Evolutionary conservation across 2,113 vertebrate species (phyloP).

Genomic region (Phalacrocorax brasilianus): DNA sequence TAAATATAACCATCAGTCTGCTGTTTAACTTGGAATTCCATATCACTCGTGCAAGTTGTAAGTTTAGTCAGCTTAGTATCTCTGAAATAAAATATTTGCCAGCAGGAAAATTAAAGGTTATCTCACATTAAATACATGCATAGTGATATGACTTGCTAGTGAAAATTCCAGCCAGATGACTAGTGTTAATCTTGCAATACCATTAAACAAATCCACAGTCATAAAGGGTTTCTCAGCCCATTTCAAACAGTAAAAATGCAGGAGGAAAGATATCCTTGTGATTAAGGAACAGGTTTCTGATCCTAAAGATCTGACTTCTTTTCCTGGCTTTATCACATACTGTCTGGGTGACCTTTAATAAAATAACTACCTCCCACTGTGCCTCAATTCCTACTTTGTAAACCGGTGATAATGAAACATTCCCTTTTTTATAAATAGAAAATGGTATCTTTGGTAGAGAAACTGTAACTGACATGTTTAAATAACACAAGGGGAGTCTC

Average conservation of each 20-base stretch:
- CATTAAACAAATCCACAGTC: slow-evolving; percentile 26
- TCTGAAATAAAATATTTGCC: slow-evolving; percentile 55
- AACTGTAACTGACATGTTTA: background rate
- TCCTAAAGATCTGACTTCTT: background rate
- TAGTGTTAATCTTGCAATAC: slow-evolving; percentile 13
- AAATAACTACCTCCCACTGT: background rate
- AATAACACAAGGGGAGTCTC: background rate
- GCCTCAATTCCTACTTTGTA: background rate
- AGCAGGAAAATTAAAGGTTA: slow-evolving; percentile 39
- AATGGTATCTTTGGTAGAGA: background rate
- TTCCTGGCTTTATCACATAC: background rate
- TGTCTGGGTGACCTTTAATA: background rate
- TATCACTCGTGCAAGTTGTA: background rate
- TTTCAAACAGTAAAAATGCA: background rate
- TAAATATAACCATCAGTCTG: slow-evolving; percentile 3
- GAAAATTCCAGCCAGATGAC: slow-evolving; percentile 53
- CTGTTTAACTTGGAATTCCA: slow-evolving; percentile 32
- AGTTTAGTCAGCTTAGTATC: slow-evolving; percentile 43
- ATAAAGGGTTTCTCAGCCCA: slow-evolving; percentile 14
- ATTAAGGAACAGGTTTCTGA: background rate
- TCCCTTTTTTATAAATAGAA: background rate
- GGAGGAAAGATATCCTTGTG: background rate
- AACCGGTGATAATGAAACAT: background rate
- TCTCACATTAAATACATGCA: slow-evolving; percentile 39
- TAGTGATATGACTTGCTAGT: slow-evolving; percentile 15